Evolutionary conservation across 2,113 vertebrate species (phyloP), one percentile per base, ranked within the genome.

Genomic region (Chrysochloris asiatica): DNA sequence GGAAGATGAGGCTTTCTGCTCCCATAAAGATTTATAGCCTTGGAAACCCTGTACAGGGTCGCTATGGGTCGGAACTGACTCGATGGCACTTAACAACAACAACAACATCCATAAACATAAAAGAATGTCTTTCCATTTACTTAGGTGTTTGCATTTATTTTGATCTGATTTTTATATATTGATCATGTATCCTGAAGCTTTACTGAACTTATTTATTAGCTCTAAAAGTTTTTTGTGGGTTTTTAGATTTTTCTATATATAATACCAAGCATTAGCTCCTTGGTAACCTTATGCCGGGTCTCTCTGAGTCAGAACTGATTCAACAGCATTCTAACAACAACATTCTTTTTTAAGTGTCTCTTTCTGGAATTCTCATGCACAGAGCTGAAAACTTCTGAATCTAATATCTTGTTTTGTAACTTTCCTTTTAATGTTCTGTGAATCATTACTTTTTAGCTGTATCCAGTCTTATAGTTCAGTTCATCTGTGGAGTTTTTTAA

Each of bases 101-200:
- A n/a, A n/a, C n/a, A n/a, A n/a, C n/a, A n/a, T n/a, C n/a, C n/a
- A n/a, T n/a, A n/a, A n/a, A n/a, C n/a, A n/a, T n/a, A n/a, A n/a
- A n/a, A n/a, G n/a, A n/a, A n/a, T n/a, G n/a, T n/a, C n/a, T n/a
- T n/a, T n/a, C 8, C 36, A 38, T 38, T 69, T 19, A 38, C 22
- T 69, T 69, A 69, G 75, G 10, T 85, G 47, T 85, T 86, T 50
- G 78, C 14, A 41, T 61, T 87, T 87, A 54, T 48, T 92, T 88
- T 77, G 28, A 9, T 47, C 14, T 59, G 45, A 63, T 71, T 78
- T 79, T 84, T 72, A 28, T 73, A 28, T 89, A 28, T 41, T 89
- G 54, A 72, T 43, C 38, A 63, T 73, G 33, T 63, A 30, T 61
- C 16, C 11, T 41, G 3, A 21, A 63, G 16, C 47, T 73, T 80